A percentile compares a stretch with the other conserved stretches of the same genome.
Conservation (phyloP, 2,797 vertebrate species). For the Tenualosa ilisha region DNA sequence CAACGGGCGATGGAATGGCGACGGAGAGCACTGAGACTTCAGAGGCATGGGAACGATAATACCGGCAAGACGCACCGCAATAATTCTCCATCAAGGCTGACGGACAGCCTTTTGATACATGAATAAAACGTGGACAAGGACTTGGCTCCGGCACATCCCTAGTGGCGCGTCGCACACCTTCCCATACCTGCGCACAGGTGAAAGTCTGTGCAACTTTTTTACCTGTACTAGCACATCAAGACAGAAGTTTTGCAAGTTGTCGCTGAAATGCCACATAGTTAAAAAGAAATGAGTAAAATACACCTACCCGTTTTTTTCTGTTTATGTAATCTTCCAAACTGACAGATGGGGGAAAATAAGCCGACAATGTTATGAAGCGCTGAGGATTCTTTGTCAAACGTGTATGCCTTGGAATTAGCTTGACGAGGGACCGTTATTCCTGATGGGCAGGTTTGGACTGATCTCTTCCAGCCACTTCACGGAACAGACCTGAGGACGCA, state of each 20-base stretch:
- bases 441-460: conserved; percentile 99
- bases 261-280: background rate
- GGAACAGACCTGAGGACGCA: conserved; percentile 99
- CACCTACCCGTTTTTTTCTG: conserved; percentile 78
- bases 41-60: background rate
- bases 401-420: conserved; percentile 91
- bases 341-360: conserved; percentile 78
- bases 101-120: background rate
- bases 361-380: conserved; percentile 75
- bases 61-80: background rate
- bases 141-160: background rate
- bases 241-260: background rate
- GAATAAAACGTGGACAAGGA: background rate
- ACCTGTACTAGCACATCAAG: background rate
- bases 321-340: conserved; percentile 79
- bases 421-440: conserved; percentile 96
- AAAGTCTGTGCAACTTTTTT: conserved; percentile 1
- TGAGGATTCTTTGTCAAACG: conserved; percentile 82
- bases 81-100: background rate
- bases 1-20: background rate
- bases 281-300: conserved; percentile 44
- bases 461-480: conserved; percentile 99
- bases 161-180: background rate
- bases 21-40: background rate
- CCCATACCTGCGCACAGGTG: conserved; percentile 18